Evolutionary conservation across 2,797 vertebrate genomes (phyloP), one percentile per base, ranked within the genome.

Genomic region (Anabacerthia variegaticeps): DNA sequence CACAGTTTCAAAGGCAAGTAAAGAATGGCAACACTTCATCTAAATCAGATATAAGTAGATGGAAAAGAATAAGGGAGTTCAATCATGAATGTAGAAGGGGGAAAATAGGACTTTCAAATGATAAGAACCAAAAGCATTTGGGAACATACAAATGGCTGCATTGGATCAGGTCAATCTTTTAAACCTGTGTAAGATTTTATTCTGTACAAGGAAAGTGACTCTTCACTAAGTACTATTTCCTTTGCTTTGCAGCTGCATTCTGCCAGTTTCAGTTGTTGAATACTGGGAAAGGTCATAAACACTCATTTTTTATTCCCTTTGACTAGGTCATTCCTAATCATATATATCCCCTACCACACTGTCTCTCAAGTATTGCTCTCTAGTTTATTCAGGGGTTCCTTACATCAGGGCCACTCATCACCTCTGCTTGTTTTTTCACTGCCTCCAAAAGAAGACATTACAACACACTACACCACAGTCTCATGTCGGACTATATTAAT

Each of bases 381-480:
- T 44, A 28, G 7, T 48, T 76, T 66, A 27, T 36, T 36, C 51
- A 22, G 26, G 7, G 19, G n/a, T 65, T 56, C 32, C 46, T 78
- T n/a, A 23, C 6, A 55, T 27, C 12, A n/a, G 74, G 24, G 43
- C 24, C 59, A 69, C 65, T 18, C 55, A 36, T 9, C 22, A 46
- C 28, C 49, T 74, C 56, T 67, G 27, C 48, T 63, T n/a, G 19
- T 41, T 54, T 48, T 52, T 37, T 32, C 52, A 37, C 1, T 54
- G 36, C 3, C 65, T 59, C 56, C 66, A 71, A 61, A 81, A 17
- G 22, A 56, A 34, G 36, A 39, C 4, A 36, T 4, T 14, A 16
- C 14, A 67, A 61, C 14, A 20, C 0, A 0, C 24, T 28, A 28
- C 16, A 69, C 36, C n/a, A 51, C 2, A 2, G 54, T 24, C 54